phyloP scores from a whole-genome alignment of 2,888 invertebrate genomes.

The Physocephala rufipes region DNA sequence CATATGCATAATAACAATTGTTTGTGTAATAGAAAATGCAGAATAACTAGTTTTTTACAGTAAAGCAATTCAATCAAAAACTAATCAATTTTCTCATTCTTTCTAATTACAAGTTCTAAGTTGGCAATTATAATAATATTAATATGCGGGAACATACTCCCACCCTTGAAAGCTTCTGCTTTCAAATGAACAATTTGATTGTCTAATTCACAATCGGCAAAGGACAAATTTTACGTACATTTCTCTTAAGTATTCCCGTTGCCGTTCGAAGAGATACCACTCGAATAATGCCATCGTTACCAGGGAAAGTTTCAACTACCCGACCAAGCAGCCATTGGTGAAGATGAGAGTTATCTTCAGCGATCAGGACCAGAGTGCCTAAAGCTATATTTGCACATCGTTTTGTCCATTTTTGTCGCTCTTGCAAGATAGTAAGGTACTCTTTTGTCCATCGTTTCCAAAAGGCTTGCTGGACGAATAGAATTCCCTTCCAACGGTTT shows the following conservation, averaged over 20 bases:
- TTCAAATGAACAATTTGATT: no score
- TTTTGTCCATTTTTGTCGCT: constrained; percentile 7
- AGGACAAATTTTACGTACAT: no score
- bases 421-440: background rate
- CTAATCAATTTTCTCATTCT: no score
- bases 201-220: no score
- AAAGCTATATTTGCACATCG: background rate
- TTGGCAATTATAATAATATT: no score
- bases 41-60: no score
- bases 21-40: no score
- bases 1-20: no score
- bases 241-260: constrained; percentile 6
- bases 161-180: background rate
- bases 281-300: background rate
- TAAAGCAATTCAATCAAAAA: no score
- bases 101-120: no score
- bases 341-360: constrained; percentile 3
- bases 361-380: constrained; percentile 4
- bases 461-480: background rate
- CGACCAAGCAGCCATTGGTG: background rate
- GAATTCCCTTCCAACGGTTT: constrained; percentile 17
- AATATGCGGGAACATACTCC: no score
- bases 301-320: constrained; percentile 6
- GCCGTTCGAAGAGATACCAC: constrained; percentile 7
- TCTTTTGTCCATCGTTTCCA: constrained; percentile 11